Percentiles rank a stretch among this genome's conserved stretches.
phyloP scores from a whole-genome alignment of 2,113 vertebrate species.

The Monarcha castaneiventris region DNA sequence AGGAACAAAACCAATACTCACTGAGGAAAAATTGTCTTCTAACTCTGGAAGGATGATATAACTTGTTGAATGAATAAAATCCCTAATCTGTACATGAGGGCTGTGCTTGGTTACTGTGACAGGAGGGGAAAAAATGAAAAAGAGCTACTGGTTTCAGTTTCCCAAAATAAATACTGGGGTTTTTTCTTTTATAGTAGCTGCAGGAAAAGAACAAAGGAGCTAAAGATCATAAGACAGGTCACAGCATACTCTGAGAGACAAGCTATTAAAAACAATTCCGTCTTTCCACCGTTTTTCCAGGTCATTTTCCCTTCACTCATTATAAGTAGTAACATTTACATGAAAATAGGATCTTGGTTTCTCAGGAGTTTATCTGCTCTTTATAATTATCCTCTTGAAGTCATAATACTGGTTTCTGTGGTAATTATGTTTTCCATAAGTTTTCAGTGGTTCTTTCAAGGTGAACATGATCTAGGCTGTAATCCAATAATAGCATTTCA shows the following conservation, averaged over 20 bases:
- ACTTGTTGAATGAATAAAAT: slow-evolving; percentile 16
- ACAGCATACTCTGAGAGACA: neutral
- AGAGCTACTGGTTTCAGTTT: neutral
- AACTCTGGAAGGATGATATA: neutral
- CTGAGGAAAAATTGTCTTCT: neutral
- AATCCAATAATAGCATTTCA: neutral
- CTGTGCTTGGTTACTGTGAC: neutral
- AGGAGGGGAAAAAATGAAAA: neutral
- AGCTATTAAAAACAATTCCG: slow-evolving; percentile 23
- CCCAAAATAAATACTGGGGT: neutral
- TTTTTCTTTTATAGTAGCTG: neutral
- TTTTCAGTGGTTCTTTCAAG: slow-evolving; percentile 9
- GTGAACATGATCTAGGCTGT: neutral
- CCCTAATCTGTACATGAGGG: neutral
- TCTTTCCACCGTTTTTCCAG: slow-evolving; percentile 35
- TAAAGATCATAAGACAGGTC: slow-evolving; percentile 28
- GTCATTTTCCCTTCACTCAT: slow-evolving; percentile 30
- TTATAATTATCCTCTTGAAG: slow-evolving; percentile 24
- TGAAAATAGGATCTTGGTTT: slow-evolving; percentile 30
- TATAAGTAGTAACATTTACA: slow-evolving; percentile 27
- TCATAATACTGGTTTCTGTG: neutral
- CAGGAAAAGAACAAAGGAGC: slow-evolving; percentile 21
- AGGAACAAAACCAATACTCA: neutral
- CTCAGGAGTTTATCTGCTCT: slow-evolving; percentile 2
- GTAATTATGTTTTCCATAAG: slow-evolving; percentile 15